Evolutionary conservation across 1,140 invertebrate genomes (phyloP), one percentile per base, ranked within the genome.

Genomic region (Berghia stephanieae): DNA sequence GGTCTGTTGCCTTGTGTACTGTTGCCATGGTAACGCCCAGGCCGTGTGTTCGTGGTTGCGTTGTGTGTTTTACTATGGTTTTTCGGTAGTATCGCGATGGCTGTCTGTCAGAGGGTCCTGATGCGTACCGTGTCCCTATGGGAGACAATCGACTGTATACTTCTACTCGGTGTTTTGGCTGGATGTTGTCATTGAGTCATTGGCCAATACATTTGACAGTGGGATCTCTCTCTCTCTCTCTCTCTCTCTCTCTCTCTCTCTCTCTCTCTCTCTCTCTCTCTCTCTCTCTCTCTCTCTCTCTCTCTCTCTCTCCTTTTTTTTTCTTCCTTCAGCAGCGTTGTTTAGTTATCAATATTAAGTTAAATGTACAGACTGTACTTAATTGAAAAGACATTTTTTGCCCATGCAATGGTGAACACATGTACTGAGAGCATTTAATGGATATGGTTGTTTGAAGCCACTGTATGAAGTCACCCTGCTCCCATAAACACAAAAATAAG

Each of bases 11-110:
- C 69, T 73, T 73, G 70, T 73, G 43, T 73, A 73, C 52, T 36
- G 70, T 73, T 73, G 70, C n/a, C 70, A 36, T 73, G 70, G 70
- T 42, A 73, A 70, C 57, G 43, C 36, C 21, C 13, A 55, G 16
- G 36, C 13, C 34, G 31, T 44, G 1, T 63, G 13, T 31, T 73
- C 36, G 8, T 2, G 13, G 18, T 75, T 8, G 34, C 31, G n/a
- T 44, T 18, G 16, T 27, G 6, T 34, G 21, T 21, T 3, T 63
- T 67, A 34, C 34, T 34, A 67, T 75, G 24, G 2, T 36, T 21
- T 18, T 27, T 36, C 42, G 16, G 13, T 40, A n/a, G 18, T 6
- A 18, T 31, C 18, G 40, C 10, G n/a, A 16, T 44, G 21, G 27
- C 18, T 21, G 34, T 60, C 55, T 4, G 24, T 31, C 34, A 21